Conservation (phyloP, 2,888 invertebrate genomes). For the Galerucella pusilla region DNA sequence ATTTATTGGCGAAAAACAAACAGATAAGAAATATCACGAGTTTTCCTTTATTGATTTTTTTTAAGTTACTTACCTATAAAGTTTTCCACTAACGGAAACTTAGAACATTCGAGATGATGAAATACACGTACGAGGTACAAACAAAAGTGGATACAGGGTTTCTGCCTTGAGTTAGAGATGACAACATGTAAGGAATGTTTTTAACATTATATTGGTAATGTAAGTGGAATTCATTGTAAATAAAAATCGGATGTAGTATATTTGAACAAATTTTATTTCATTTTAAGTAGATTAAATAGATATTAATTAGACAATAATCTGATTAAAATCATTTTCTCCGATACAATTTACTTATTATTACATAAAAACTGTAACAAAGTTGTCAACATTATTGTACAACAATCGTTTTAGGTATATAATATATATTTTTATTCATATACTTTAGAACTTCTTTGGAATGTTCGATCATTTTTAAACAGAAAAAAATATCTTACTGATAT, state of each 20-base stretch:
- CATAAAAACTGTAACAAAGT: neutral
- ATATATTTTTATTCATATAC: constrained; percentile 16
- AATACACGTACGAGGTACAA: too few relatives aligned
- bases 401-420: constrained; percentile 25
- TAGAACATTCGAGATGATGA: too few relatives aligned
- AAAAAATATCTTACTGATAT: constrained; percentile 6
- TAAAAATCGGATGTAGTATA: neutral
- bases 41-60: too few relatives aligned
- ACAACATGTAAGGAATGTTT: too few relatives aligned
- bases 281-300: constrained; percentile 4
- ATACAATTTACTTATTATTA: constrained; percentile 8
- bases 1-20: too few relatives aligned
- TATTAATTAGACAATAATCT: constrained; percentile 3
- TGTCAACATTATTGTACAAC: constrained; percentile 34
- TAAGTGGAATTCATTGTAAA: neutral
- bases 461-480: constrained; percentile 9
- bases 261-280: neutral
- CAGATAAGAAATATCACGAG: too few relatives aligned
- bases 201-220: too few relatives aligned
- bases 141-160: neutral
- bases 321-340: neutral
- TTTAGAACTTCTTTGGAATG: constrained; percentile 33
- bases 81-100: too few relatives aligned
- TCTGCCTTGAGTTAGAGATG: neutral
- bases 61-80: too few relatives aligned